Evolutionary conservation across 2,888 invertebrate genomes (phyloP).

Genomic region (Brachylomia viminalis): DNA sequence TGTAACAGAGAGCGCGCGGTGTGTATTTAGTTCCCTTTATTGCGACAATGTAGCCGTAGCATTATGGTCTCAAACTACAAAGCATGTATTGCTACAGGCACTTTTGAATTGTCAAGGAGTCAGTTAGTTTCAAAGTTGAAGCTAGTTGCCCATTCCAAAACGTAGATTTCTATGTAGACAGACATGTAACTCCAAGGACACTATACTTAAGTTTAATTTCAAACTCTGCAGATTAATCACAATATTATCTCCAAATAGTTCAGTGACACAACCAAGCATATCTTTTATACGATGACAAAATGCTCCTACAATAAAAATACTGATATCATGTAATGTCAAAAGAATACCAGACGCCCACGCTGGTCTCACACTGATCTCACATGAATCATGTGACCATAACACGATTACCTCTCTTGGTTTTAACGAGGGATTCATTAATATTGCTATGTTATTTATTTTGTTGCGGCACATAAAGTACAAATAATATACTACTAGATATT

Average conservation of each 20-base stretch:
- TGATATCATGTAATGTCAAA: constrained; percentile 5
- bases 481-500: too few species aligned
- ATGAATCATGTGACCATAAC: constrained; percentile 25
- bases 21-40: too few species aligned
- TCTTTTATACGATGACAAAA: constrained; percentile 13
- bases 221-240: neutral
- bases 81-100: too few species aligned
- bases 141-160: too few species aligned
- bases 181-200: too few species aligned
- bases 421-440: neutral
- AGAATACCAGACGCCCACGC: constrained; percentile 36
- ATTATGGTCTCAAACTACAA: too few species aligned
- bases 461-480: too few species aligned
- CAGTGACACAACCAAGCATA: neutral
- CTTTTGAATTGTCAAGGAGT: too few species aligned
- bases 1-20: too few species aligned
- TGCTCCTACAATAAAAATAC: constrained; percentile 13
- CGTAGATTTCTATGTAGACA: too few species aligned
- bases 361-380: constrained; percentile 7
- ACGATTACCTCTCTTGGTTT: constrained; percentile 17
- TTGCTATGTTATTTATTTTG: neutral
- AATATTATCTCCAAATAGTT: neutral
- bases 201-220: neutral
- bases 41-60: too few species aligned
- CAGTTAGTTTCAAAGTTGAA: too few species aligned